Base-by-base conservation (phyloP, 2,888 invertebrate species). In the Drosophila dives region DNA sequence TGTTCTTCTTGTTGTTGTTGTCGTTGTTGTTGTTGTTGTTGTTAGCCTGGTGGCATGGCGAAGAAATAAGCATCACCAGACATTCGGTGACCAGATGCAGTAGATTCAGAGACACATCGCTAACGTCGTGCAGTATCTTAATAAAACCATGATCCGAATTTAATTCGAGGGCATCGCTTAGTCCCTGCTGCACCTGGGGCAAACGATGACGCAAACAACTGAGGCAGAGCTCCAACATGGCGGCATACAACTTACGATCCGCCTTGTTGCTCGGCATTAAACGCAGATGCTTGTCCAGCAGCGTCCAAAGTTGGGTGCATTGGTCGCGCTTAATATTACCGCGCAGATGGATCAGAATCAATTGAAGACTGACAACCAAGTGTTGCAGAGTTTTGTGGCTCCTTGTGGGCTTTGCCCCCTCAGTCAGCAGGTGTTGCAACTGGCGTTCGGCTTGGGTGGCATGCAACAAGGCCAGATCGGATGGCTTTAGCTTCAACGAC, bases 201-300 rank as follows among this genome's bases (percentile, higher is more conserved):
- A 90, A 34, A 6, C 79, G 67, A 8, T 80, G 63, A n/a, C 86
- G 77, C 56, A 92, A 61, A 8, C 91, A 84, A 7, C 64, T 78
- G 2, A 64, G 70, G 33, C 90, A 85, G 5, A 93, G 72, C 17
- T 90, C 87, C 29, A 92, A 48, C 36, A 91, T 29, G n/a, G 81
- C 71, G 45, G 79, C 74, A 50, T 91, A 91, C 3, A 93, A 58
- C 2, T 72, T 33, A 2, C 77, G 62, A 74, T 93, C 92, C 10
- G 62, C 73, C 0, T 54, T 64, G 67, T 81, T 90, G 32, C 75
- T 88, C 1, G 93, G 93, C 6, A 77, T 71, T 5, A 85, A 66
- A 12, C 90, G 87, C 15, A 92, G 61, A 72, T 90, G 92, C 51
- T 85, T 88, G 23, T 82, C 72, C 38, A 92, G 81, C 15, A 90